A percentile compares a stretch with the other conserved stretches of the same genome.
These are phyloP conservation scores for Sturnus vulgaris DNA, from an alignment of 2,113 vertebrate species.

Conservation along the genomic window DNA sequence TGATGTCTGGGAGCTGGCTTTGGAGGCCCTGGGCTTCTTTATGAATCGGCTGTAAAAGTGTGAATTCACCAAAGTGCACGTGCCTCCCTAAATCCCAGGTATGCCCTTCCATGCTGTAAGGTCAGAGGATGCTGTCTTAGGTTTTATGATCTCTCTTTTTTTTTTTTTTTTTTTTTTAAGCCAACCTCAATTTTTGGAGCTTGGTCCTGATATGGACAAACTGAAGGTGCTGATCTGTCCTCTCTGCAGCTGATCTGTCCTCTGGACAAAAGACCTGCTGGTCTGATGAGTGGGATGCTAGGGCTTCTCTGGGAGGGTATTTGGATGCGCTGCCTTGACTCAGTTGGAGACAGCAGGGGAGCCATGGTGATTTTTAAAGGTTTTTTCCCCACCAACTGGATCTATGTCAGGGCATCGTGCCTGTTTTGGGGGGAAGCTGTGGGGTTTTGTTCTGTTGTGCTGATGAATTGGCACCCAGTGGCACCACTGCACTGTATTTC, in stretches of 20 bases:
- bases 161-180: background rate
- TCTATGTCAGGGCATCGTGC: background rate
- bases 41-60: background rate
- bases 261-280: background rate
- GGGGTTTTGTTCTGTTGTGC: background rate
- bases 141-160: background rate
- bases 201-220: background rate
- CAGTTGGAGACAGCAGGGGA: background rate
- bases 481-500: background rate
- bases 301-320: background rate
- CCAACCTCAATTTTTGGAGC: background rate
- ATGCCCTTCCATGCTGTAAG: background rate
- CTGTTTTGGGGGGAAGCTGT: background rate
- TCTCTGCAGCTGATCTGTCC: background rate
- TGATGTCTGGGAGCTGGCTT: background rate
- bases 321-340: background rate
- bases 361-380: background rate
- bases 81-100: background rate
- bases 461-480: too few species aligned
- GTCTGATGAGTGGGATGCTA: background rate
- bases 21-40: background rate
- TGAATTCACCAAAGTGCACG: background rate
- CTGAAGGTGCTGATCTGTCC: background rate
- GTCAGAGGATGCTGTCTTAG: background rate
- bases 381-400: too few species aligned